These are phyloP conservation scores for Lysandra coridon DNA, from an alignment of 2,888 invertebrate species.

Conservation along the genomic window DNA sequence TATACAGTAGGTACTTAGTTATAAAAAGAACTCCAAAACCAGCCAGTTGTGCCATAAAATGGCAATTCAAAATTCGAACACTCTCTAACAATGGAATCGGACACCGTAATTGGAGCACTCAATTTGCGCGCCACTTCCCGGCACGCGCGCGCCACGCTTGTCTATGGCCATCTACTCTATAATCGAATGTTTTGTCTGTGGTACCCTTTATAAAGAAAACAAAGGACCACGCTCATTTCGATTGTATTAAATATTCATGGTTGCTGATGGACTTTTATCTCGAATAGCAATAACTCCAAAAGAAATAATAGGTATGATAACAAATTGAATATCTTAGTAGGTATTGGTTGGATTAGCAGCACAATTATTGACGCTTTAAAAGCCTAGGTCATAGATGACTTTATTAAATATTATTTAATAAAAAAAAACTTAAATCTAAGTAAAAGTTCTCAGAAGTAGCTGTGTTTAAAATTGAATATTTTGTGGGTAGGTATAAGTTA, in stretches of 20 bases:
- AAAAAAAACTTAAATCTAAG: too few species aligned
- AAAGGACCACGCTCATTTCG: constrained; percentile 43
- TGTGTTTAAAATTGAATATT: too few species aligned
- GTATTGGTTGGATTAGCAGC: background rate
- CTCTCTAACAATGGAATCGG: constrained; percentile 50
- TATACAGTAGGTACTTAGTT: too few species aligned
- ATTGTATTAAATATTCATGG: constrained; percentile 43
- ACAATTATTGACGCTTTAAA: background rate
- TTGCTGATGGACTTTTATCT: constrained; percentile 36
- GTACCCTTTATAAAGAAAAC: constrained; percentile 56
- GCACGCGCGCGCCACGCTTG: constrained; percentile 66
- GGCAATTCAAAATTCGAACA: constrained; percentile 30
- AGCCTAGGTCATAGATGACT: background rate
- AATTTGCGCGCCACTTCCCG: constrained; percentile 72
- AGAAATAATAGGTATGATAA: constrained; percentile 8
- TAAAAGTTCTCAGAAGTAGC: too few species aligned
- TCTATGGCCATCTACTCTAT: constrained; percentile 59
- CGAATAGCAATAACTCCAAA: constrained; percentile 19
- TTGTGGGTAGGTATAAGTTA: too few species aligned
- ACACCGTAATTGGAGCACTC: constrained; percentile 79
- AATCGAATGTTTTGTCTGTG: constrained; percentile 63
- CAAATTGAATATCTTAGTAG: constrained; percentile 25
- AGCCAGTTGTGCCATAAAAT: background rate
- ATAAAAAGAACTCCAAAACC: background rate
- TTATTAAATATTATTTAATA: too few species aligned